Evolutionary conservation across 2,113 vertebrate species (phyloP), one percentile per base, ranked within the genome.

Genomic region (Bubo bubo): DNA sequence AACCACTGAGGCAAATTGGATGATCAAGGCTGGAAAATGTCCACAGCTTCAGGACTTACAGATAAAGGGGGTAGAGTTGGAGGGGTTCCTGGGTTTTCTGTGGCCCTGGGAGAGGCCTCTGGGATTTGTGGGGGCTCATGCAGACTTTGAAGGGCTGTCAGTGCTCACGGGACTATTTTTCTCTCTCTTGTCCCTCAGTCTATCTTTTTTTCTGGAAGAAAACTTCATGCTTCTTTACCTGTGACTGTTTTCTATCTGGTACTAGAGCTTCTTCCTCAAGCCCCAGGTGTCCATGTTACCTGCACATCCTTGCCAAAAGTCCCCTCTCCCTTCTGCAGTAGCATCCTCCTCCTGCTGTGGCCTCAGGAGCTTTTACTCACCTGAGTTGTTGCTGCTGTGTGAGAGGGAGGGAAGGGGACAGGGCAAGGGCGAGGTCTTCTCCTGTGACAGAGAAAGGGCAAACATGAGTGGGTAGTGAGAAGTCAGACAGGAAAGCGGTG

Each of bases 51-150:
- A 58, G 63, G 64, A 53, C 21, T 21, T 84, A 21, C 35, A 70
- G 80, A 70, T 45, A 49, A 53, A 76, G 70, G 4, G 56, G 30
- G 15, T 13, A 63, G 28, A 63, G 22, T 7, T 76, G 30, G 34
- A 70, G 16, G 23, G 5, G 4, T 56, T 86, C 12, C 13, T 4
- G 3, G 22, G 13, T 3, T 68, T 73, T 79, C 55, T 72, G 16
- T 72, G 13, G 16, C 23, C 20, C 18, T 37, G 16, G 12, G 19
- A 79, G 28, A 67, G 28, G 23, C 15, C 50, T 30, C 0, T 50
- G 17, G 5, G 3, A 2, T 62, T 81, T 45, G 3, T 4, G 3
- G 30, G 14, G 23, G 1, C 8, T 58, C 7, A 1, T 63, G n/a
- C 11, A 93, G 41, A 19, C 11, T 70, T 72, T 43, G 17, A 10